These are phyloP conservation scores for Cyprinus carpio DNA, from an alignment of 2,113 vertebrate species.

Conservation along the genomic window DNA sequence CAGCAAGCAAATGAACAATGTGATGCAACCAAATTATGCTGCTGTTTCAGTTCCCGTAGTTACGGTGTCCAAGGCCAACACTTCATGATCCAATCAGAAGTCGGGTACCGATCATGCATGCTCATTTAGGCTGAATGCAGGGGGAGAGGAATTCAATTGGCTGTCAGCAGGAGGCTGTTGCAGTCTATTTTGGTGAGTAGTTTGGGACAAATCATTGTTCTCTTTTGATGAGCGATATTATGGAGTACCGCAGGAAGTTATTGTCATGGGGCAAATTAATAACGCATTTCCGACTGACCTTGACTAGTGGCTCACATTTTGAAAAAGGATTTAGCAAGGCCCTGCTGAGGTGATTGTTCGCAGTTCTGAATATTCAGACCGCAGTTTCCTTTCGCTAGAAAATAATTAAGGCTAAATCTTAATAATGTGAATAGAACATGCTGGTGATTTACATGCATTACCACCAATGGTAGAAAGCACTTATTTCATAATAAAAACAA, in stretches of 20 bases:
- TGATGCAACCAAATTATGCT: constrained; percentile 58
- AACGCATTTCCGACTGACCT: constrained; percentile 59
- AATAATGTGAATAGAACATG: constrained; percentile 28
- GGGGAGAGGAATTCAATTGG: constrained; percentile 58
- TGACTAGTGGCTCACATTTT: constrained; percentile 61
- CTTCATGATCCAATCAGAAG: constrained; percentile 61
- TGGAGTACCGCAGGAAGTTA: constrained; percentile 54
- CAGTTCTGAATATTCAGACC: constrained; percentile 41
- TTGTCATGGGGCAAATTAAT: constrained; percentile 66
- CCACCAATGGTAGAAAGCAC: background rate
- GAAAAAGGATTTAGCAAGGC: constrained; percentile 46
- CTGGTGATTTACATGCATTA: background rate
- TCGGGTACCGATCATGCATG: constrained; percentile 47
- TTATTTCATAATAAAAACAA: background rate
- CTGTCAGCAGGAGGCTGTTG: constrained; percentile 59
- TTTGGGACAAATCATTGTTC: constrained; percentile 57
- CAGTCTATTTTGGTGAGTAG: constrained; percentile 61
- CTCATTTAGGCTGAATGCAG: constrained; percentile 61
- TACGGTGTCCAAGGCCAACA: constrained; percentile 57
- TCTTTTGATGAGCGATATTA: constrained; percentile 56
- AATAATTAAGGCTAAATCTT: constrained; percentile 55
- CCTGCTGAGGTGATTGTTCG: constrained; percentile 48
- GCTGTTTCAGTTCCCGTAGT: constrained; percentile 48
- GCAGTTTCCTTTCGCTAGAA: constrained; percentile 39
- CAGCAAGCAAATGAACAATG: constrained; percentile 51